Evolutionary conservation across 1,140 invertebrate genomes (phyloP).

Genomic region (Hylaeus volcanicus): DNA sequence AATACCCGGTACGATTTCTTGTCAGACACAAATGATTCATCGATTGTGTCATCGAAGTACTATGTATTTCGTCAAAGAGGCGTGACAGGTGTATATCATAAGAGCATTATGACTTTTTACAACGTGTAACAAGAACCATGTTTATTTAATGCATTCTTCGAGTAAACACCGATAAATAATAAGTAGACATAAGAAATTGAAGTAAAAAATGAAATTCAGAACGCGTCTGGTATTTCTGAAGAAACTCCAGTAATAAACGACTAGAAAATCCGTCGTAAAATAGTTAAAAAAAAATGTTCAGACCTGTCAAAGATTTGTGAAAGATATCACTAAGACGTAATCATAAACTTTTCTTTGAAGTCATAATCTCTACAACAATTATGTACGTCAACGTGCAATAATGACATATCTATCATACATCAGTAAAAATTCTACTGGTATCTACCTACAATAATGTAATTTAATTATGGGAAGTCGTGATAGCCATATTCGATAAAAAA

Average conservation of each 20-base stretch:
- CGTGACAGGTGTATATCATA: constrained; percentile 27
- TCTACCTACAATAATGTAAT: not conserved
- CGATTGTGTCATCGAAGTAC: constrained; percentile 17
- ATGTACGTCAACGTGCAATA: not conserved
- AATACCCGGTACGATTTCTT: constrained; percentile 3
- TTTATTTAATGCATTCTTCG: not conserved
- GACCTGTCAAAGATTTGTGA: too few species aligned
- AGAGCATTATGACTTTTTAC: constrained; percentile 17
- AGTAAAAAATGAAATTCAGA: too few species aligned
- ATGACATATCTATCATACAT: not conserved
- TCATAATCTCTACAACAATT: not conserved
- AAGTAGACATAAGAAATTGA: too few species aligned
- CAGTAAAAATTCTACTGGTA: not conserved
- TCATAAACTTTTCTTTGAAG: not conserved
- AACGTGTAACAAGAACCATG: not conserved
- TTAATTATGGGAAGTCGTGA: not conserved
- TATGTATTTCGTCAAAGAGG: constrained; percentile 12
- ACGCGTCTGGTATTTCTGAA: not conserved
- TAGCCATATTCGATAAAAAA: not conserved
- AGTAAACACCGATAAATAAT: not conserved
- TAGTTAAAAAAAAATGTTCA: not conserved
- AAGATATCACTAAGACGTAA: not conserved
- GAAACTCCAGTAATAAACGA: not conserved
- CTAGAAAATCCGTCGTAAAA: not conserved
- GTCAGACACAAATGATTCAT: constrained; percentile 34